phyloP scores from a whole-genome alignment of 2,797 vertebrate species.

The Catamblyrhynchus diadema region DNA sequence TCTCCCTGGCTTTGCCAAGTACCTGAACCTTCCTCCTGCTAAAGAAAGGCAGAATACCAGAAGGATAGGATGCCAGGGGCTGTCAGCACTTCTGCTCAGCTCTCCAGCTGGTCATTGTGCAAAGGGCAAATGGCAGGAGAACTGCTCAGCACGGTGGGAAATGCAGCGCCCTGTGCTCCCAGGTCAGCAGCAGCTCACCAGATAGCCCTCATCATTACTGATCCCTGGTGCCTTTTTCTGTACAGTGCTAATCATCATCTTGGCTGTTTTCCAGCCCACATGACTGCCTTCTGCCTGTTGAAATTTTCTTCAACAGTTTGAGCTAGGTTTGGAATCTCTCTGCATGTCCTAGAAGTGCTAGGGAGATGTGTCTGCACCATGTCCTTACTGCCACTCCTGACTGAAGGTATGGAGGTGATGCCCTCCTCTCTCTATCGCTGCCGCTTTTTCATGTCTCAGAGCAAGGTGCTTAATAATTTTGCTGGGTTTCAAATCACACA shows the following conservation, averaged over 20 bases:
- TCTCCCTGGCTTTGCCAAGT: neutral
- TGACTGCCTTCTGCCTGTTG: neutral
- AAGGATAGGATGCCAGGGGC: neutral
- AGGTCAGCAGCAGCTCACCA: neutral
- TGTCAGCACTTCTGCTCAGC: neutral
- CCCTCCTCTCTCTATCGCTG: neutral
- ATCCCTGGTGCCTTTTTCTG: neutral
- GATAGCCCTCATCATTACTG: neutral
- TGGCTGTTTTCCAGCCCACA: neutral
- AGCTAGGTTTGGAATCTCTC: neutral
- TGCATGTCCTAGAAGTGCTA: neutral
- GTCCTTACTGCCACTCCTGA: accelerated
- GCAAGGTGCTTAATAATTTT: neutral
- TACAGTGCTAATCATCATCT: neutral
- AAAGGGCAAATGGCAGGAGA: neutral
- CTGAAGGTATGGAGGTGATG: neutral
- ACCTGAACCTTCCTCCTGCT: neutral
- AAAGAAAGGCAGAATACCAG: neutral
- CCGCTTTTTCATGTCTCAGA: neutral
- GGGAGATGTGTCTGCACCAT: accelerated
- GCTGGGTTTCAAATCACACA: neutral
- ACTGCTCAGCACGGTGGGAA: accelerated
- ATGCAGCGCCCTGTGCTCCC: neutral
- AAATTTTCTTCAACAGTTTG: neutral
- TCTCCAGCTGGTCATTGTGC: neutral